These are phyloP conservation scores for Apostichopus californicus DNA, from an alignment of 35 echinoderm and acorn worm genomes.

Conservation along the genomic window DNA sequence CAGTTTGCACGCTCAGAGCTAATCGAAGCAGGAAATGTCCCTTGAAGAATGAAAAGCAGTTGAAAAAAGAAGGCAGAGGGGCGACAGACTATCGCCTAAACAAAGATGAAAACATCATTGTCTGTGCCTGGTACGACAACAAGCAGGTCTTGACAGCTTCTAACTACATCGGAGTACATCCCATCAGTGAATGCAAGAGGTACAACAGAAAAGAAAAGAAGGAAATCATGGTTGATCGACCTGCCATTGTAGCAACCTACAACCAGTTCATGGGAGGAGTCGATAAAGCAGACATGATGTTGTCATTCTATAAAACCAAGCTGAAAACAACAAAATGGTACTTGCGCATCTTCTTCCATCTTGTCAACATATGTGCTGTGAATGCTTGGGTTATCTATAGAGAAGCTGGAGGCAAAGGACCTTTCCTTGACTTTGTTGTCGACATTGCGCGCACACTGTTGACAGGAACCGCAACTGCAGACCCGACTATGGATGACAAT, in stretches of 20 bases:
- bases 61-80: slow-evolving; percentile 8
- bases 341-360: slow-evolving; percentile 10
- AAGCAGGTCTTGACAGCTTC: background rate
- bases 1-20: background rate
- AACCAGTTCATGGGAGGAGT: background rate
- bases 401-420: slow-evolving; percentile 4
- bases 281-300: slow-evolving; percentile 5
- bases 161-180: background rate
- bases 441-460: slow-evolving; percentile 7
- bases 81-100: slow-evolving; percentile 10
- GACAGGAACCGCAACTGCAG: background rate
- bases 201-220: slow-evolving; percentile 30
- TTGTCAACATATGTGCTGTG: slow-evolving; percentile 1
- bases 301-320: slow-evolving; percentile 13
- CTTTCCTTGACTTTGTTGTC: background rate
- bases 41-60: background rate
- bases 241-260: background rate
- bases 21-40: slow-evolving; percentile 13
- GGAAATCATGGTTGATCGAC: background rate
- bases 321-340: slow-evolving; percentile 37
- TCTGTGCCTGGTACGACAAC: slow-evolving; percentile 21
- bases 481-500: background rate
- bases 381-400: slow-evolving; percentile 28
- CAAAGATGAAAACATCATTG: background rate
- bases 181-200: background rate